Evolutionary conservation across 2,888 invertebrate species (phyloP), one percentile per base, ranked within the genome.

Genomic region (Oegoconia quadripuncta): DNA sequence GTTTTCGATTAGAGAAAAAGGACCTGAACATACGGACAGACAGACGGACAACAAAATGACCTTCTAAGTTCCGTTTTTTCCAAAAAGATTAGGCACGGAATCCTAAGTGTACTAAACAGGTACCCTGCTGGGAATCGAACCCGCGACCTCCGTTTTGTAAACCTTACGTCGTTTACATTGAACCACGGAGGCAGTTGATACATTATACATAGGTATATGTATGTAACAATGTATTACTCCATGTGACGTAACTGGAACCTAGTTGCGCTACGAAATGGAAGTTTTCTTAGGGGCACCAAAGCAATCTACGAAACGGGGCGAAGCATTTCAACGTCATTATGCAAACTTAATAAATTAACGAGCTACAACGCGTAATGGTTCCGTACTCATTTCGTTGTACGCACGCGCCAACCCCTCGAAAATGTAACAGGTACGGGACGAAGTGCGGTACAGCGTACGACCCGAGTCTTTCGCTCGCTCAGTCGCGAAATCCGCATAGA

Each of bases 401-500:
- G 75, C 75, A 75, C 51, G 75, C 75, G 75, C 74, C 46, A 61
- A 47, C 27, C 57, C 55, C 57, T 57, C 55, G 41, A 50, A 63
- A 65, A 73, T 63, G 67, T 71, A 74, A 74, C 74, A 74, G 73
- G 73, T 74, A 74, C 59, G 41, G 34, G 30, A 35, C 16, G 38
- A 20, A 8, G 15, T 16, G 12, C 30, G 25, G n/a, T 20, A 13
- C 23, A 14, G 31, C 14, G 26, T 17, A 26, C 25, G 9, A 7
- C 34, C 34, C 49, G 40, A 50, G 49, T 47, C 62, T 60, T 62
- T 58, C 60, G 48, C 55, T 58, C 64, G 61, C 63, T 77, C 81
- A 80, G 81, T 81, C 74, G 73, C 66, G 61, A 64, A 69, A 63
- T 63, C 71, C 53, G 69, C 61, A 64, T 57, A 53, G 65, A 42